Conservation (phyloP, 1,140 invertebrate species). For the Tetragonula clypearis region DNA sequence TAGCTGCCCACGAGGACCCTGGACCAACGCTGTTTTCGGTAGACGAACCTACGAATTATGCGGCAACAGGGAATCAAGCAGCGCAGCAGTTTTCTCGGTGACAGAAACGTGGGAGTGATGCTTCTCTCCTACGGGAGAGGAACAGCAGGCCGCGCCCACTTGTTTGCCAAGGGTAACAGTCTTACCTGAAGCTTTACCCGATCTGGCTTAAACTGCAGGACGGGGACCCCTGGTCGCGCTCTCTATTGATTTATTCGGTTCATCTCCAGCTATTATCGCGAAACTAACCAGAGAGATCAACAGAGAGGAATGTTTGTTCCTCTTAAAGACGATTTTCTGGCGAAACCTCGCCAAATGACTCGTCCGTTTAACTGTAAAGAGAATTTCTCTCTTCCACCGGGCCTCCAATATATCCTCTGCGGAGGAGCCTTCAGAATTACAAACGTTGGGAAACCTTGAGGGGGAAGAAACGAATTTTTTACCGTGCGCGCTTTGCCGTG, state of each 20-base stretch:
- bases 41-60: conserved; percentile 51
- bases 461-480: too few relatives aligned
- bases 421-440: neutral
- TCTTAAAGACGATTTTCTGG: conserved; percentile 9
- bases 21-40: conserved; percentile 22
- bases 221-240: conserved; percentile 4
- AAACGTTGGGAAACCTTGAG: neutral
- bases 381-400: neutral
- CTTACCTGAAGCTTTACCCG: conserved; percentile 56
- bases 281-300: neutral
- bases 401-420: neutral
- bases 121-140: neutral
- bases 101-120: conserved; percentile 60
- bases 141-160: conserved; percentile 59
- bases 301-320: neutral
- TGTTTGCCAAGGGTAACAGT: conserved; percentile 69
- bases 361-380: neutral
- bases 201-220: neutral
- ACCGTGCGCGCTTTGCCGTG: too few relatives aligned
- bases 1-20: neutral
- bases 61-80: conserved; percentile 13
- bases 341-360: neutral
- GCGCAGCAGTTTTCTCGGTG: conserved; percentile 33
- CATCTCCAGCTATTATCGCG: neutral
- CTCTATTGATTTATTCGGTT: conserved; percentile 68